Conservation (phyloP, 2,113 vertebrate genomes). For the Tamias sibiricus region DNA sequence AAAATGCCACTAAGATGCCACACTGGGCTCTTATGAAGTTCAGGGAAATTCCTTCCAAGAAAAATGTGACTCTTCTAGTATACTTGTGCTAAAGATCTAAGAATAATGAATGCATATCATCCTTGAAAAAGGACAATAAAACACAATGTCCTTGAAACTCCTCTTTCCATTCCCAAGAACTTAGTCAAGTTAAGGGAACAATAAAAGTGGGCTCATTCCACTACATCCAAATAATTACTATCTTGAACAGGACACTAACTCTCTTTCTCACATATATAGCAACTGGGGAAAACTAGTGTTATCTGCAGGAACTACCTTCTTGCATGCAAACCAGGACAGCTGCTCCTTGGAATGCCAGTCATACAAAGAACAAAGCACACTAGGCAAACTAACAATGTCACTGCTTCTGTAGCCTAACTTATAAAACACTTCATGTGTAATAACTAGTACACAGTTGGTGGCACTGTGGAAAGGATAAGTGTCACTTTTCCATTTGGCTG, state of each 20-base stretch:
- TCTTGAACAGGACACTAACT: background rate
- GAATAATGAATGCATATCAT: background rate
- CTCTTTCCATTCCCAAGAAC: background rate
- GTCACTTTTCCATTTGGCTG: background rate
- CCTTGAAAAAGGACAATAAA: background rate
- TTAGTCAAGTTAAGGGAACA: background rate
- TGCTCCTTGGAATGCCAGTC: background rate
- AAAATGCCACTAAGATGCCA: no score
- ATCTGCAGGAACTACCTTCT: background rate
- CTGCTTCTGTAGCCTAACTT: background rate
- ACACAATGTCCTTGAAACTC: background rate
- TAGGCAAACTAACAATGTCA: background rate
- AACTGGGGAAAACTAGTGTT: background rate
- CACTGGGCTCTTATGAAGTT: background rate
- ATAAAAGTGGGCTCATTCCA: background rate
- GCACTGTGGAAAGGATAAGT: no score
- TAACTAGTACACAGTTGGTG: background rate
- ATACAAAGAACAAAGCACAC: background rate
- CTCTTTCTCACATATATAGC: background rate
- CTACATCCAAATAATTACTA: background rate
- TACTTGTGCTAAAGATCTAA: background rate
- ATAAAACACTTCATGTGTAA: background rate
- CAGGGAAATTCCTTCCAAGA: background rate
- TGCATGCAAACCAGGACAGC: background rate
- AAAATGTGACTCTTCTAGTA: background rate